A percentile compares a stretch with the other conserved stretches of the same genome.
Conservation (phyloP, 2,888 invertebrate genomes). For the Torymus tubicola region DNA sequence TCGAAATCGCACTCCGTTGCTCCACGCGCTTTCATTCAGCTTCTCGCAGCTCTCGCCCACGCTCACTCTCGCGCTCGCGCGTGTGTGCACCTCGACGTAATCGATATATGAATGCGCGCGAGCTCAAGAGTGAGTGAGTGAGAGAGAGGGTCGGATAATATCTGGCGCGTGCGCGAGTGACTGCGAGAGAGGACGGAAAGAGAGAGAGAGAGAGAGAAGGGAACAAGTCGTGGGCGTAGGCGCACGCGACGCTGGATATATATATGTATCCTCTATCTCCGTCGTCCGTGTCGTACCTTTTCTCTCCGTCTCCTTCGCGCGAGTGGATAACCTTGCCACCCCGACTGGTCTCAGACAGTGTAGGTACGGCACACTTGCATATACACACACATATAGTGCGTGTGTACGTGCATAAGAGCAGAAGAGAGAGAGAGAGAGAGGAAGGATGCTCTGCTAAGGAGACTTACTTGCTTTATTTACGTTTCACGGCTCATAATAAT, state of each 20-base stretch:
- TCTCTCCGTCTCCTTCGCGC: slow-evolving; percentile 16
- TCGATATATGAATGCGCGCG: slow-evolving; percentile 60
- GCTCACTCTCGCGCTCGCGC: slow-evolving; percentile 49
- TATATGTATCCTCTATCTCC: slow-evolving; percentile 35
- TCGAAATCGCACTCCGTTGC: slow-evolving; percentile 51
- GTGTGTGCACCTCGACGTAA: slow-evolving; percentile 54
- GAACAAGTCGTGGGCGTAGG: slow-evolving; percentile 40
- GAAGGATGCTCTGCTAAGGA: no score
- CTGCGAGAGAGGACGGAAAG: slow-evolving; percentile 35
- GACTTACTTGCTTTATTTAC: slow-evolving; percentile 43
- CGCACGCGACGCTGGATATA: slow-evolving; percentile 42
- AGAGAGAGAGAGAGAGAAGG: slow-evolving; percentile 27
- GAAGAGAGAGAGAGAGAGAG: no score
- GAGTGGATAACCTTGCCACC: slow-evolving; percentile 48
- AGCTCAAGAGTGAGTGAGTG: slow-evolving; percentile 4
- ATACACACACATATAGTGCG: no score
- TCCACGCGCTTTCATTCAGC: slow-evolving; percentile 53
- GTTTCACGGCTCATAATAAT: slow-evolving; percentile 40
- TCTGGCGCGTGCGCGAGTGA: slow-evolving; percentile 58
- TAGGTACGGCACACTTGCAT: no score
- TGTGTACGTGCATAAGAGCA: no score
- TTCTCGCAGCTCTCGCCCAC: slow-evolving; percentile 60
- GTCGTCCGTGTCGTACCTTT: neutral
- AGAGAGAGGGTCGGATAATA: slow-evolving; percentile 51
- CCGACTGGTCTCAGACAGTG: slow-evolving; percentile 3